These are phyloP conservation scores for Myiopsitta monachus DNA, from an alignment of 2,113 vertebrate genomes.

Conservation along the genomic window DNA sequence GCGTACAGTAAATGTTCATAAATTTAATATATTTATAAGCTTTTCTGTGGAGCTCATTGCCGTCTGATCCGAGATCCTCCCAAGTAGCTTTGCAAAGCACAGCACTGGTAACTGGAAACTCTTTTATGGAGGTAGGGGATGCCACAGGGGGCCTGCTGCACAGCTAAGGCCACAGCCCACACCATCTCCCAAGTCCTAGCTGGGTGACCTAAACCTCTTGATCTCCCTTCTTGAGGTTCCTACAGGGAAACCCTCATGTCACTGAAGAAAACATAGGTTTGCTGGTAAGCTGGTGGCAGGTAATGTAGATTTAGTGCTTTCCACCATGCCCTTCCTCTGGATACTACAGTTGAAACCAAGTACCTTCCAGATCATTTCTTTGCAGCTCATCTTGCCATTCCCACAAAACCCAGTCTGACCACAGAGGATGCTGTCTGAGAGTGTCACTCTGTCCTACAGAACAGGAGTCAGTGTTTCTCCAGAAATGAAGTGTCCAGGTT, in stretches of 20 bases:
- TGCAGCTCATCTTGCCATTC: not conserved
- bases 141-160: not conserved
- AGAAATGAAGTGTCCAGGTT: not conserved
- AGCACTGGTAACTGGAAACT: not conserved
- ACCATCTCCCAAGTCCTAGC: accelerated
- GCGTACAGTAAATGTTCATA: slow-evolving; percentile 70
- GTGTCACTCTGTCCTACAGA: not conserved
- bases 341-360: not conserved
- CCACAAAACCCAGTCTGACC: not conserved
- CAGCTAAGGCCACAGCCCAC: not conserved
- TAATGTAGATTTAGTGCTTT: not conserved
- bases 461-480: not conserved
- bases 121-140: not conserved
- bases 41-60: slow-evolving; percentile 45
- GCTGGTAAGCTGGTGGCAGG: not conserved
- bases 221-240: not conserved
- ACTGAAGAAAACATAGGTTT: not conserved
- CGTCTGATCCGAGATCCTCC: slow-evolving; percentile 3
- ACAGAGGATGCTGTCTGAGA: not conserved
- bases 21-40: slow-evolving; percentile 70
- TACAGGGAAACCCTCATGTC: not conserved
- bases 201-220: not conserved
- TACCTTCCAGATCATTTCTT: not conserved
- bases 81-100: slow-evolving; percentile 12
- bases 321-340: not conserved